Percentiles rank a stretch among this genome's conserved stretches.
Conservation (phyloP, 2,113 vertebrate species). For the Petromus typicus region DNA sequence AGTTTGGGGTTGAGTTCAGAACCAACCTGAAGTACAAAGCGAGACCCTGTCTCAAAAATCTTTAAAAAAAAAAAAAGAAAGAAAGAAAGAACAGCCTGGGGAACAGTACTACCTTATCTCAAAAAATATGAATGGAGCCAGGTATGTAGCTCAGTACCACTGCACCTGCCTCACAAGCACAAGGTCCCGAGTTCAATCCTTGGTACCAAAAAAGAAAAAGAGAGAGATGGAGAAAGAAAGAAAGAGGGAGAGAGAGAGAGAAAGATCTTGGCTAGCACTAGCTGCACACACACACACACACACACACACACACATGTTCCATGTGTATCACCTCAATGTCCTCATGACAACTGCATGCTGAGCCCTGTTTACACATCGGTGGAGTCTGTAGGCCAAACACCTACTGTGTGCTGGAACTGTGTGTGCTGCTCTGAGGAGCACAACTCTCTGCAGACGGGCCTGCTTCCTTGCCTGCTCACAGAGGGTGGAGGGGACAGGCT, state of each 20-base stretch:
- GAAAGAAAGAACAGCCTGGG: neutral
- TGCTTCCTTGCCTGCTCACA: neutral
- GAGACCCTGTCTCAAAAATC: no score
- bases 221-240: neutral
- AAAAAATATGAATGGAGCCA: neutral
- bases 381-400: neutral
- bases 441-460: neutral
- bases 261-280: neutral
- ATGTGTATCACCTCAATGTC: neutral
- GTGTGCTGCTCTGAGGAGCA: neutral
- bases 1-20: no score
- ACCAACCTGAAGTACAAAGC: no score
- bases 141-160: no score
- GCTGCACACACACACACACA: neutral
- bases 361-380: neutral
- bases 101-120: neutral
- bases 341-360: neutral
- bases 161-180: no score
- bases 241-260: neutral
- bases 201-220: neutral
- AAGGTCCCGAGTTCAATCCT: no score
- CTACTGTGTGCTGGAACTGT: neutral
- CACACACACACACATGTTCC: neutral
- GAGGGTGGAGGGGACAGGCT: neutral
- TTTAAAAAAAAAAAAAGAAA: no score